Percentiles rank a stretch among this genome's conserved stretches.
phyloP scores from a whole-genome alignment of 2,888 invertebrate species.

The Lithophane ornitopus region DNA sequence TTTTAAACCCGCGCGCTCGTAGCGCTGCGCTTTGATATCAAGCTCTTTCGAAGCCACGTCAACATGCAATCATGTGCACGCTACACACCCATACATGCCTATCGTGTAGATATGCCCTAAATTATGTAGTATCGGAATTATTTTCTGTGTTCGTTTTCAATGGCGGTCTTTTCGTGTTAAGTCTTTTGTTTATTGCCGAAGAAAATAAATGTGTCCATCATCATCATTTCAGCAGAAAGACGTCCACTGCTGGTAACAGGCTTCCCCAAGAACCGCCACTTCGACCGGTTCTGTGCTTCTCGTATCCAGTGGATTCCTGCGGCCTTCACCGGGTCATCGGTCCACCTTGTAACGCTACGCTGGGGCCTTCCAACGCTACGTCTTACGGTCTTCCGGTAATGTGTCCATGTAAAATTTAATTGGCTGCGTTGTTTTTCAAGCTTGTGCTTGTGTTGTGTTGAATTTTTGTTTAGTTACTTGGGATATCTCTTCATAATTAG shows the following conservation, averaged over 20 bases:
- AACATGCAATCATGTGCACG: constrained; percentile 76
- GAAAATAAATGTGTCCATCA: background rate
- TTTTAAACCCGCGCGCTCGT: constrained; percentile 76
- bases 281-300: no score
- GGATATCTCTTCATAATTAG: background rate
- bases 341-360: no score
- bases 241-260: no score
- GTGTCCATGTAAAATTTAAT: background rate
- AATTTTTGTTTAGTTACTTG: background rate
- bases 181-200: constrained; percentile 18
- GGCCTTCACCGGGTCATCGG: no score
- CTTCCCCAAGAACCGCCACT: no score
- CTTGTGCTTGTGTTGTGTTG: background rate
- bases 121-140: constrained; percentile 51
- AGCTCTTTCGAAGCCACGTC: constrained; percentile 76
- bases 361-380: no score
- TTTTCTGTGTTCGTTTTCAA: constrained; percentile 42
- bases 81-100: constrained; percentile 61
- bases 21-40: constrained; percentile 80
- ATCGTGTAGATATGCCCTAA: constrained; percentile 62
- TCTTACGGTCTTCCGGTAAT: background rate
- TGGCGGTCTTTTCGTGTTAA: constrained; percentile 14
- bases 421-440: background rate
- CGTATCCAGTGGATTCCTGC: no score
- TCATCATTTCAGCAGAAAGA: no score